Conservation (phyloP, 2,888 invertebrate genomes). For the Lithosia quadra region DNA sequence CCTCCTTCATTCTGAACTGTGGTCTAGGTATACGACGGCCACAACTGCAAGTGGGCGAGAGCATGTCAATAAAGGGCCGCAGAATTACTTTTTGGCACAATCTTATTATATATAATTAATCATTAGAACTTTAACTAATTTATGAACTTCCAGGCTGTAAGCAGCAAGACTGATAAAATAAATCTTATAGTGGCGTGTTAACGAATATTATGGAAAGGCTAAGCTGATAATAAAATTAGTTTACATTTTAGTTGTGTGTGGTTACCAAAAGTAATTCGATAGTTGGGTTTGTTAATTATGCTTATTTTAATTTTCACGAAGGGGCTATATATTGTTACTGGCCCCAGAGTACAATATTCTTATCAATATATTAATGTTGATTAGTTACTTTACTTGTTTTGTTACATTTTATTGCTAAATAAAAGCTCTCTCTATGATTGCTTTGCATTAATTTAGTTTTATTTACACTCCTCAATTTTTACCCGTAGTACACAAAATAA, state of each 20-base stretch:
- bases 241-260: conserved; percentile 30
- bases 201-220: conserved; percentile 22
- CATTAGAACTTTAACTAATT: conserved; percentile 28
- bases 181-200: conserved; percentile 40
- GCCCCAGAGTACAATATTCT: conserved; percentile 13
- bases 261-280: conserved; percentile 43
- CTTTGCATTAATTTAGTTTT: conserved; percentile 31
- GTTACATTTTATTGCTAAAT: conserved; percentile 38
- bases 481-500: not conserved
- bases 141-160: conserved; percentile 18
- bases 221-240: conserved; percentile 26
- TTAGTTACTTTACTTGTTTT: conserved; percentile 22
- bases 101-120: conserved; percentile 23
- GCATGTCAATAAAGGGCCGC: conserved; percentile 13
- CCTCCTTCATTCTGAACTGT: not conserved
- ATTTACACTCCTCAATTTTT: conserved; percentile 12
- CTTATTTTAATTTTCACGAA: conserved; percentile 25
- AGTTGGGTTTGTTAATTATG: conserved; percentile 41
- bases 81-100: conserved; percentile 30
- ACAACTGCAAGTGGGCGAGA: not conserved
- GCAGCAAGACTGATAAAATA: conserved; percentile 55
- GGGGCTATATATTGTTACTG: not conserved
- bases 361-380: conserved; percentile 22
- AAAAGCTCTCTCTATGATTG: conserved; percentile 39
- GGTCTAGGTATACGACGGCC: not conserved